Evolutionary conservation across 2,113 vertebrate species (phyloP).

Genomic region (Grantiella picta): DNA sequence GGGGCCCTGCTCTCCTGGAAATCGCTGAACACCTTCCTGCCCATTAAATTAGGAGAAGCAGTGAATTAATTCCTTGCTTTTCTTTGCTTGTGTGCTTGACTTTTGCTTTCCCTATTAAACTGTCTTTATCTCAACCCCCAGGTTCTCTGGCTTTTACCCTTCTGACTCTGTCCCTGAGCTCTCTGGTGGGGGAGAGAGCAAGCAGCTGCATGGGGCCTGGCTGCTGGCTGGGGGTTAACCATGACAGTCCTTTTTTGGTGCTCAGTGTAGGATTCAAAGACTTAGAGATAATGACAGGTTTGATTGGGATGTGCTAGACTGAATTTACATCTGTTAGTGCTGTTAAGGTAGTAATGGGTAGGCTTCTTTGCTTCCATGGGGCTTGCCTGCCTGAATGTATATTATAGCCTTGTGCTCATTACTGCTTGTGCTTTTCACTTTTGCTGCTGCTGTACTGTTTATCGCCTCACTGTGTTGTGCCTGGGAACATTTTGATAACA

Average conservation of each 20-base stretch:
- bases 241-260: not conserved
- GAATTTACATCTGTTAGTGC: not conserved
- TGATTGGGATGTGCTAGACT: not conserved
- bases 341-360: not conserved
- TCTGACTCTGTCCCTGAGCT: not conserved
- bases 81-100: not conserved
- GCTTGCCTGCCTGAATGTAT: not conserved
- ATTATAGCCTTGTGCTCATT: not conserved
- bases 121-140: not conserved
- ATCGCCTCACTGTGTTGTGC: not conserved
- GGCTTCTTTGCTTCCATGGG: not conserved
- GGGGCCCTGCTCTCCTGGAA: not conserved
- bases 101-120: not conserved
- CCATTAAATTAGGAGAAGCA: not conserved
- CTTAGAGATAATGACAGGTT: not conserved
- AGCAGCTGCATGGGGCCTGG: rapidly evolving
- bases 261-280: not conserved
- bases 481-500: not conserved
- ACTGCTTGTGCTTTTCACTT: not conserved
- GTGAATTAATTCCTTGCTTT: not conserved
- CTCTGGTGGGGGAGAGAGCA: not conserved
- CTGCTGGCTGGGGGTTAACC: not conserved
- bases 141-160: not conserved
- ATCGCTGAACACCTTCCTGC: not conserved
- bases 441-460: not conserved